These are phyloP conservation scores for Carlito syrichta DNA, from an alignment of 2,113 vertebrate genomes.

Conservation along the genomic window DNA sequence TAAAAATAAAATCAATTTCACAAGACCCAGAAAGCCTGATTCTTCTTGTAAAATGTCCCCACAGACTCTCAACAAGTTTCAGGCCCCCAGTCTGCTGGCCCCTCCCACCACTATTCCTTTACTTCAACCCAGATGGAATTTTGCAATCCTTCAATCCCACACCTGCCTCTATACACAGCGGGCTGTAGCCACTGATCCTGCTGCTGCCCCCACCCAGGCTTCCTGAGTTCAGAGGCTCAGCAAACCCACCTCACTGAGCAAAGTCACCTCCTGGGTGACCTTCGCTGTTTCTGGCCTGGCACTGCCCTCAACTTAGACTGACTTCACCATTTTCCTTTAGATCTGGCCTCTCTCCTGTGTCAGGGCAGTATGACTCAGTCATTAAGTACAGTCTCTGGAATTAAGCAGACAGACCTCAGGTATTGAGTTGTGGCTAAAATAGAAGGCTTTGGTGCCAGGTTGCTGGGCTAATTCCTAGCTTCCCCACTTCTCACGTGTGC, in stretches of 20 bases:
- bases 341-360: not conserved
- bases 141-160: not conserved
- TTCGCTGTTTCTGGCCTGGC: not conserved
- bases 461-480: not conserved
- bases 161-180: not conserved
- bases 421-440: not conserved
- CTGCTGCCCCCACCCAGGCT: not conserved
- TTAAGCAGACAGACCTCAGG: not conserved
- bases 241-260: not conserved
- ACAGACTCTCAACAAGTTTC: not conserved
- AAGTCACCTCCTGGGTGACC: not conserved
- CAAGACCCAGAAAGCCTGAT: constrained; percentile 52
- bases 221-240: not conserved
- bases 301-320: not conserved
- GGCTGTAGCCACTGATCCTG: rapidly evolving
- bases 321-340: not conserved
- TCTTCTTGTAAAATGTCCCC: constrained; percentile 35
- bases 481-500: not conserved
- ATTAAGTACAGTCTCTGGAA: not conserved
- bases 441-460: not conserved
- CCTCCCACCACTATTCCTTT: rapidly evolving
- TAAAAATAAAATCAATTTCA: constrained; percentile 73
- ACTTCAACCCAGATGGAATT: not conserved
- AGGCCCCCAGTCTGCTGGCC: not conserved
- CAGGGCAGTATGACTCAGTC: not conserved